Conservation (phyloP, 1,140 invertebrate genomes). For the Leptonema lineaticorne region DNA sequence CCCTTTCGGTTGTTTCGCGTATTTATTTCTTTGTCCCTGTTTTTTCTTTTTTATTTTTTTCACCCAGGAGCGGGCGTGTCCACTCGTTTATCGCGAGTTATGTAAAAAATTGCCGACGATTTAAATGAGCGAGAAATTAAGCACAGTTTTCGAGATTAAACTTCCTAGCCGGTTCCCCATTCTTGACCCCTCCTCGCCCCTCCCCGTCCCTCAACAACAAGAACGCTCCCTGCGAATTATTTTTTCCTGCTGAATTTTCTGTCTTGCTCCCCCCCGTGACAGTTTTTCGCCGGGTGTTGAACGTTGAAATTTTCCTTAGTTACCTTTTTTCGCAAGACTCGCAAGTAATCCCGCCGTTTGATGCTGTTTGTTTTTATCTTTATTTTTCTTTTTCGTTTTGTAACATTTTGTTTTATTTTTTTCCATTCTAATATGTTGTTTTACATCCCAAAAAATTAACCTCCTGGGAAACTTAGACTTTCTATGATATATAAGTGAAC, state of each 20-base stretch:
- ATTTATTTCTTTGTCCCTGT: constrained; percentile 18
- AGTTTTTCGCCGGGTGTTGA: too few relatives aligned
- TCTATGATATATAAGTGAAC: too few relatives aligned
- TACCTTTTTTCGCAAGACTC: not conserved
- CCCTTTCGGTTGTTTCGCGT: not conserved
- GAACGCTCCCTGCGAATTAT: too few relatives aligned
- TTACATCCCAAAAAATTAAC: constrained; percentile 7
- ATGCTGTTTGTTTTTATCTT: constrained; percentile 9
- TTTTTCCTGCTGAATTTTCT: too few relatives aligned
- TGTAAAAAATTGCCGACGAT: constrained; percentile 29
- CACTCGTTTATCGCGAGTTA: constrained; percentile 20
- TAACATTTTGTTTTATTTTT: not conserved
- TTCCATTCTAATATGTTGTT: too few relatives aligned
- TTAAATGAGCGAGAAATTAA: constrained; percentile 30
- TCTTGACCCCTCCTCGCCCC: not conserved
- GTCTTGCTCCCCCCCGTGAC: too few relatives aligned
- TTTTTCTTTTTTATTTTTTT: constrained; percentile 10
- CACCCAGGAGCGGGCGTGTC: constrained; percentile 10
- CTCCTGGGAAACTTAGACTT: not conserved
- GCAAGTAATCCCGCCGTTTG: constrained; percentile 8
- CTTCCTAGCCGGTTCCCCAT: not conserved
- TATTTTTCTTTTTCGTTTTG: constrained; percentile 1
- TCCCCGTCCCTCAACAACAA: too few relatives aligned
- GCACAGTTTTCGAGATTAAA: constrained; percentile 31
- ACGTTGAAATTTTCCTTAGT: constrained; percentile 1